Percentiles rank a stretch among this genome's conserved stretches.
Evolutionary conservation across 2,797 vertebrate genomes (phyloP).

Genomic region (Sciaenops ocellatus): DNA sequence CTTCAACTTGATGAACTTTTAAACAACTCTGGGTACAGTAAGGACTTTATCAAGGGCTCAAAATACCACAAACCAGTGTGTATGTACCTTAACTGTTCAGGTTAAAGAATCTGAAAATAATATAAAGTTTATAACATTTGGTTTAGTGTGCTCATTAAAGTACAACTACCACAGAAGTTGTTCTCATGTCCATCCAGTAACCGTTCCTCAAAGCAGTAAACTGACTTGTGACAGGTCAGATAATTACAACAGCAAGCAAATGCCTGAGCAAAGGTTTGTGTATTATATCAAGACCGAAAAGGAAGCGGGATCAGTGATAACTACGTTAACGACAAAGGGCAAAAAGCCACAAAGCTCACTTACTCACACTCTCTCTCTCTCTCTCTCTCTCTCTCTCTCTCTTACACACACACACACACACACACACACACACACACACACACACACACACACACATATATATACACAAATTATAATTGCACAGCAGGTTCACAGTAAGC

Average conservation of each 20-base stretch:
- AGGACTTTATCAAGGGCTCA: not conserved
- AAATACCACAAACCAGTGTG: not conserved
- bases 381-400: too few species aligned
- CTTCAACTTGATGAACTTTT: not conserved
- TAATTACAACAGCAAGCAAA: not conserved
- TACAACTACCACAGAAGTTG: not conserved
- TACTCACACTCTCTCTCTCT: too few species aligned
- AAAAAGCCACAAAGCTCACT: not conserved
- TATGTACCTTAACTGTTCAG: not conserved
- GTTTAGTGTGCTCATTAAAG: not conserved
- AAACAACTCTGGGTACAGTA: not conserved
- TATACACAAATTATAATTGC: not conserved
- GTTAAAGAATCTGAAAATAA: not conserved
- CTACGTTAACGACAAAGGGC: not conserved
- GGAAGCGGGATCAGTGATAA: not conserved
- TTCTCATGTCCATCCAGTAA: not conserved
- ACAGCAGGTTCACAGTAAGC: not conserved
- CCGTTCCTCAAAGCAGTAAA: too few species aligned
- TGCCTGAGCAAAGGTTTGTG: constrained; percentile 37
- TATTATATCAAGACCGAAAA: not conserved
- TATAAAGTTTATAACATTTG: not conserved
- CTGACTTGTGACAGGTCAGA: not conserved
- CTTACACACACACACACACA: not conserved
- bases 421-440: not conserved
- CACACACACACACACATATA: not conserved